Evolutionary conservation across 2,113 vertebrate species (phyloP).

Genomic region (Oxyruncus cristatus): DNA sequence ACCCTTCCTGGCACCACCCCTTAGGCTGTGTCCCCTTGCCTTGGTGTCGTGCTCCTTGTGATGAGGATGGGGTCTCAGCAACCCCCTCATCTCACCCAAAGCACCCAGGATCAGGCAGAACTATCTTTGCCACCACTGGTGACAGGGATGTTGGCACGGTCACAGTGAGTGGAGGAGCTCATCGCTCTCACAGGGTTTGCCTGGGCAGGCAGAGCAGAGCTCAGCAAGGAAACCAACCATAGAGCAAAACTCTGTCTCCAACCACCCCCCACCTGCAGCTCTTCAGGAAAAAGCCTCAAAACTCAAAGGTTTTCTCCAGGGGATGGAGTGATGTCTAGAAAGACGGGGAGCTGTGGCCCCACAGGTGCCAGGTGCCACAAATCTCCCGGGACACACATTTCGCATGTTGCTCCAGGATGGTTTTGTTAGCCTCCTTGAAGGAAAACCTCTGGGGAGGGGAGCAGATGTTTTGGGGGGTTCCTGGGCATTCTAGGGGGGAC

Average conservation of each 20-base stretch:
- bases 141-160: neutral
- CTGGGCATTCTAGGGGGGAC: neutral
- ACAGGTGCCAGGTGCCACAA: neutral
- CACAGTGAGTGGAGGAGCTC: neutral
- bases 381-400: neutral
- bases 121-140: neutral
- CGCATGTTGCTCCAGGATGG: rapidly evolving
- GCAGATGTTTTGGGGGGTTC: neutral
- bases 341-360: neutral
- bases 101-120: neutral
- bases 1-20: neutral
- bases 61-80: rapidly evolving
- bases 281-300: neutral
- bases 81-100: neutral
- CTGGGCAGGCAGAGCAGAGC: neutral
- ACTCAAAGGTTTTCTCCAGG: neutral
- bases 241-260: neutral
- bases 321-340: neutral
- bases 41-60: rapidly evolving
- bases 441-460: neutral
- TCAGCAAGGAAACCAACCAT: neutral
- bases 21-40: neutral
- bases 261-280: rapidly evolving
- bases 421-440: neutral
- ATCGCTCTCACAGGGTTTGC: neutral